Conservation (phyloP, 2,888 invertebrate genomes). For the Drosophila antonietae region DNA sequence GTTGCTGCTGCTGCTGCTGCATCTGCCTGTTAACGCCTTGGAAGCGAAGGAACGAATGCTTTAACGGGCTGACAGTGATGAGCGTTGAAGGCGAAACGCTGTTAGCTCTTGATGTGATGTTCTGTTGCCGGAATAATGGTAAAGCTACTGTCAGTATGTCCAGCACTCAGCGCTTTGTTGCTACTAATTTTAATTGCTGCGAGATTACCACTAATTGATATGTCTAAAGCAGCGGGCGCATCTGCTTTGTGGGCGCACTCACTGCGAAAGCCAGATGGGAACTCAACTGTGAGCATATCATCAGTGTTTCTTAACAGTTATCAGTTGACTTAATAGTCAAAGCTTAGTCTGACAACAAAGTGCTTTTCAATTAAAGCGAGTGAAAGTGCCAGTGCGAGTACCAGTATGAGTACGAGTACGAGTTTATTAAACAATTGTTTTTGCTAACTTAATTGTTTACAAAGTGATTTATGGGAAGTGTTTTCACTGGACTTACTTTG, state of each 20-base stretch:
- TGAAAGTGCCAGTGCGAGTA: neutral
- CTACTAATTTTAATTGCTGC: conserved; percentile 47
- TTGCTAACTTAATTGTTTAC: conserved; percentile 1
- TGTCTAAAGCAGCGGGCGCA: conserved; percentile 42
- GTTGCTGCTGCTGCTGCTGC: conserved; percentile 11
- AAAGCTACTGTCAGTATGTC: conserved; percentile 27
- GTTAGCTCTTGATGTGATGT: conserved; percentile 6
- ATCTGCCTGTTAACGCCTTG: conserved; percentile 46
- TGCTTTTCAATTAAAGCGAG: conserved; percentile 23
- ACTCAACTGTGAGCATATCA: conserved; percentile 51
- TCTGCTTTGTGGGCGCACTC: conserved; percentile 44
- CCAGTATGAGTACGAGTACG: conserved; percentile 1
- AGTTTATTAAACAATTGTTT: conserved; percentile 3
- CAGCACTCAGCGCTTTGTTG: conserved; percentile 28
- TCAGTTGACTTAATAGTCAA: conserved; percentile 53
- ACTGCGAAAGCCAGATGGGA: conserved; percentile 34
- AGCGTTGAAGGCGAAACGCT: conserved; percentile 1
- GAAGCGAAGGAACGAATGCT: conserved; percentile 32
- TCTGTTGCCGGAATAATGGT: conserved; percentile 39
- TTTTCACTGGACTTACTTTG: neutral
- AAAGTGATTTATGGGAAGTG: conserved; percentile 8
- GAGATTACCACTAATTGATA: conserved; percentile 51
- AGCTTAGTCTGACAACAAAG: conserved; percentile 36
- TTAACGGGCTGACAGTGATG: conserved; percentile 10
- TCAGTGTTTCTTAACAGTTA: conserved; percentile 41